phyloP scores from a whole-genome alignment of 2,888 invertebrate species.

The Limnephilus rhombicus region DNA sequence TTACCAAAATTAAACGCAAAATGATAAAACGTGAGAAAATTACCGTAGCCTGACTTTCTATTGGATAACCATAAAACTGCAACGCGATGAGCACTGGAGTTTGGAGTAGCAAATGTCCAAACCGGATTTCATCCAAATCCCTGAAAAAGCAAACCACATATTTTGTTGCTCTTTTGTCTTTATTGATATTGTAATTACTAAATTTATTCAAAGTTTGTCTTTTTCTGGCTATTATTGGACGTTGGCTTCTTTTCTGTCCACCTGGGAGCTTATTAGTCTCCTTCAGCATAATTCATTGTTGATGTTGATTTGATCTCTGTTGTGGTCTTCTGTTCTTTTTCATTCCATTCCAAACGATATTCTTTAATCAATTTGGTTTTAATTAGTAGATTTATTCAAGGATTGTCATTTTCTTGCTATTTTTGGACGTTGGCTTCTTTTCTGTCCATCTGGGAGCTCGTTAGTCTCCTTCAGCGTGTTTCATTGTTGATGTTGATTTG shows the following conservation, averaged over 20 bases:
- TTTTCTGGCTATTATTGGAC: not conserved
- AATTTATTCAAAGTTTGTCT: not conserved
- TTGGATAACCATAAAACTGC: conserved; percentile 16
- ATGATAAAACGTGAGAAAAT: conserved; percentile 46
- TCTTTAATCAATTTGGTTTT: too few relatives aligned
- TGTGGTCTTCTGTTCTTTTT: too few relatives aligned
- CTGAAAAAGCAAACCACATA: not conserved
- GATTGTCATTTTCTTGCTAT: not conserved
- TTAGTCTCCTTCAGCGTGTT: too few relatives aligned
- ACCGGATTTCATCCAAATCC: not conserved
- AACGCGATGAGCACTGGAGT: not conserved
- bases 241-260: not conserved
- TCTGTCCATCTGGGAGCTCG: not conserved
- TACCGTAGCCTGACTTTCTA: conserved; percentile 39
- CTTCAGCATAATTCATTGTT: too few relatives aligned
- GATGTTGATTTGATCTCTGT: too few relatives aligned
- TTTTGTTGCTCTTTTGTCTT: not conserved
- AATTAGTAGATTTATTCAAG: not conserved
- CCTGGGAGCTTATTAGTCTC: not conserved
- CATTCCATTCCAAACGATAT: too few relatives aligned
- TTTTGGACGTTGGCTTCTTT: not conserved
- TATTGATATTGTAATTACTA: too few relatives aligned
- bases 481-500: too few relatives aligned
- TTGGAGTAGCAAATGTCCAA: not conserved
- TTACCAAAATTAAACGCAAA: conserved; percentile 49